phyloP scores from a whole-genome alignment of 2,888 invertebrate species.

The Strigamia maritima region DNA sequence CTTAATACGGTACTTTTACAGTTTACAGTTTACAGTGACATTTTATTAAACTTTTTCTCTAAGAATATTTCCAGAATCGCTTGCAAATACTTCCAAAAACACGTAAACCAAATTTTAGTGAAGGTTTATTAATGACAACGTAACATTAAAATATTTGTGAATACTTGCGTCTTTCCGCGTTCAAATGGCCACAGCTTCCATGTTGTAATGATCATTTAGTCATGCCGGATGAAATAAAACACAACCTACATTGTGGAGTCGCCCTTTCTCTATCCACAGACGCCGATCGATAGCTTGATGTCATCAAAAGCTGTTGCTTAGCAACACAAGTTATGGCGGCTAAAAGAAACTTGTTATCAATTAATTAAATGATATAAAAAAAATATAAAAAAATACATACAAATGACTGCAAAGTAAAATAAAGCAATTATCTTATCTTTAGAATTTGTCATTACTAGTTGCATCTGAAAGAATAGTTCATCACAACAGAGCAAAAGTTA shows the following conservation, averaged over 20 bases:
- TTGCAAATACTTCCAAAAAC: no score
- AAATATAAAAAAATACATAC: background rate
- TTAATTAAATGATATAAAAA: background rate
- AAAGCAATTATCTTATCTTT: background rate
- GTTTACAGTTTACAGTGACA: no score
- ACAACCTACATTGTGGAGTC: background rate
- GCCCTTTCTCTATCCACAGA: background rate
- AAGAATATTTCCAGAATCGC: no score
- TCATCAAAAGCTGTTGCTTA: background rate
- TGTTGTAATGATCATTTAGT: background rate
- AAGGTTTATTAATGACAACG: background rate
- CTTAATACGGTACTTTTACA: no score
- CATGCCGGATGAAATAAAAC: background rate
- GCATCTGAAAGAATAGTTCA: background rate
- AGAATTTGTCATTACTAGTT: background rate
- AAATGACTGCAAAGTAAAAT: background rate
- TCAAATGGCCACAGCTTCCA: background rate
- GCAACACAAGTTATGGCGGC: constrained; percentile 3
- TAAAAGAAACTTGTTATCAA: constrained; percentile 10
- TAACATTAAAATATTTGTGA: background rate
- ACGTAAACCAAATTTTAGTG: background rate
- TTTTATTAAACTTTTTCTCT: no score
- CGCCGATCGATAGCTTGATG: background rate
- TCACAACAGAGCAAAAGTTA: background rate
- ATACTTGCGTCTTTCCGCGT: constrained; percentile 10